Conservation (phyloP, 2,797 vertebrate species). For the Melanotaenia maccullochi region DNA sequence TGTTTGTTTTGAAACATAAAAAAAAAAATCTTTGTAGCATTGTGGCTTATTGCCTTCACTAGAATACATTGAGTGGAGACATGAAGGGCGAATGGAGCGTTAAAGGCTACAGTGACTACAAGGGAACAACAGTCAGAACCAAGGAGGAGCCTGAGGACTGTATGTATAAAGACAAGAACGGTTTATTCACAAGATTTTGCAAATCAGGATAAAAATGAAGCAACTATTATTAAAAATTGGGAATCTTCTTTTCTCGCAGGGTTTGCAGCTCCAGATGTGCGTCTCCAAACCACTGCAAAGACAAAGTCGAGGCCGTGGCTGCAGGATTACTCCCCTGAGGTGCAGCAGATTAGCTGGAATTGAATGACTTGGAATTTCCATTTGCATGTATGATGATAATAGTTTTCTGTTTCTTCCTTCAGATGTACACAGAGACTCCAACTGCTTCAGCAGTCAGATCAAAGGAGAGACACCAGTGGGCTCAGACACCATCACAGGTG, state of each 20-base stretch:
- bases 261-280: not conserved
- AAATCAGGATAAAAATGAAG: not conserved
- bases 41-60: not conserved
- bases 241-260: not conserved
- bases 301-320: not conserved
- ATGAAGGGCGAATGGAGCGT: not conserved
- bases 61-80: accelerated
- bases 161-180: not conserved
- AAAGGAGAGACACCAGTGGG: not conserved
- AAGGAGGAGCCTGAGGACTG: slow-evolving; percentile 11
- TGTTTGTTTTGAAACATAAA: not conserved
- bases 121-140: not conserved
- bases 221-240: not conserved
- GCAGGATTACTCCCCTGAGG: not conserved
- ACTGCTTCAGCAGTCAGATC: not conserved
- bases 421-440: not conserved
- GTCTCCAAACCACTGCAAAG: not conserved
- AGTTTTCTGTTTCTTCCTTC: not conserved
- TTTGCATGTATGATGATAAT: too few species aligned
- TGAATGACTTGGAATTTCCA: not conserved
- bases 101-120: too few species aligned
- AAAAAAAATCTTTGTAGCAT: too few species aligned
- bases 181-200: not conserved
- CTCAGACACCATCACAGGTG: not conserved
- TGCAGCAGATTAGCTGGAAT: not conserved